phyloP scores from a whole-genome alignment of 2,113 vertebrate species.

The Corythornis cristatus region DNA sequence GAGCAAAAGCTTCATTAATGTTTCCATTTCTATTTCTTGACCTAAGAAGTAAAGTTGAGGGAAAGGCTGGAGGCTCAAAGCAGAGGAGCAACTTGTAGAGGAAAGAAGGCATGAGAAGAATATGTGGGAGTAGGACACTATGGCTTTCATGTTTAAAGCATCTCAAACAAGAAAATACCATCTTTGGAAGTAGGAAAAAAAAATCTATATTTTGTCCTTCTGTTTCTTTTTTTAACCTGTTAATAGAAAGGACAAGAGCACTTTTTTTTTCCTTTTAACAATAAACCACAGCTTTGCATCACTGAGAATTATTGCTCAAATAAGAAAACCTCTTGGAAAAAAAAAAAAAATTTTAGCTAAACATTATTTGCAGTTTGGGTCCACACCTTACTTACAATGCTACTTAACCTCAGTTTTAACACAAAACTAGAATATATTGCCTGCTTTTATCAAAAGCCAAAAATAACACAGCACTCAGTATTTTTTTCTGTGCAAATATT shows the following conservation, averaged over 20 bases:
- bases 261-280: background rate
- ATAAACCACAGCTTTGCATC: background rate
- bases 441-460: slow-evolving; percentile 33
- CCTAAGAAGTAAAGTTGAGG: background rate
- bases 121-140: background rate
- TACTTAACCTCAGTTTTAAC: slow-evolving; percentile 18
- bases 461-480: slow-evolving; percentile 7
- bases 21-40: background rate
- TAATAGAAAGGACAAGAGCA: background rate
- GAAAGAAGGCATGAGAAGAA: background rate
- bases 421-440: background rate
- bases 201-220: background rate
- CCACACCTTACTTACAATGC: background rate
- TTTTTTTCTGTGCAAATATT: slow-evolving; percentile 40
- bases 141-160: background rate
- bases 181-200: background rate
- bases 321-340: background rate
- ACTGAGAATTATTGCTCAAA: background rate
- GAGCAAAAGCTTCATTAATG: background rate
- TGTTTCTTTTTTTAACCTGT: background rate
- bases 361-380: slow-evolving; percentile 1
- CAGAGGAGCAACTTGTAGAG: background rate
- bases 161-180: background rate
- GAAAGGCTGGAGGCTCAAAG: background rate
- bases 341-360: background rate